phyloP scores from a whole-genome alignment of 1,140 invertebrate species.

The Zaprionus davidi region DNA sequence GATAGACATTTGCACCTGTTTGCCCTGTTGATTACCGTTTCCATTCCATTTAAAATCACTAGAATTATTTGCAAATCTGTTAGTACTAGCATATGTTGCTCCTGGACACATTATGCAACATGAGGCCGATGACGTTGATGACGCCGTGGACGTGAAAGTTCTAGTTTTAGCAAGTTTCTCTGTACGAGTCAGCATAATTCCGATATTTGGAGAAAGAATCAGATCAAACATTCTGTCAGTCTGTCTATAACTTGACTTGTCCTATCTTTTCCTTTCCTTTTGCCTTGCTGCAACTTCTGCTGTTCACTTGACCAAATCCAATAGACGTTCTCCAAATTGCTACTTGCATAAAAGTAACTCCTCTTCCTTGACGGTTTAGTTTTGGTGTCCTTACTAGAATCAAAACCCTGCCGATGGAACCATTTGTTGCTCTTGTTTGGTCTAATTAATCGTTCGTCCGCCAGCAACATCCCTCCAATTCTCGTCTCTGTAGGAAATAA shows the following conservation, averaged over 20 bases:
- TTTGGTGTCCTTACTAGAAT: background rate
- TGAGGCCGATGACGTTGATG: background rate
- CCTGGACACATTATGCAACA: background rate
- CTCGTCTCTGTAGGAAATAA: conserved; percentile 19
- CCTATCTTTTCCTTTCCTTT: background rate
- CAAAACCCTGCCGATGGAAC: conserved; percentile 10
- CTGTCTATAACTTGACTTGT: background rate
- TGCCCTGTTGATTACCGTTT: background rate
- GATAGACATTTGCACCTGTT: background rate
- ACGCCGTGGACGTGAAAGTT: background rate
- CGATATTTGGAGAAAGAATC: background rate
- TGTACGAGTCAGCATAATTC: background rate
- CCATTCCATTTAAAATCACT: background rate
- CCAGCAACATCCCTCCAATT: conserved; percentile 42
- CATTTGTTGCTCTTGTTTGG: conserved; percentile 23
- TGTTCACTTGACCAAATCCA: background rate
- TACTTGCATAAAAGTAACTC: background rate
- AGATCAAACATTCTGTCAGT: background rate
- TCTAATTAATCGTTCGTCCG: conserved; percentile 10
- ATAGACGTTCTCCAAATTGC: background rate
- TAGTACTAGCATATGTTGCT: background rate
- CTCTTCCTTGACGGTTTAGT: background rate
- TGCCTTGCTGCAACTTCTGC: background rate
- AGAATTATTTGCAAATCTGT: background rate
- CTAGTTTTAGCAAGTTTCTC: background rate